phyloP scores from a whole-genome alignment of 1,140 invertebrate species.

The Trypoxylus dichotomus region DNA sequence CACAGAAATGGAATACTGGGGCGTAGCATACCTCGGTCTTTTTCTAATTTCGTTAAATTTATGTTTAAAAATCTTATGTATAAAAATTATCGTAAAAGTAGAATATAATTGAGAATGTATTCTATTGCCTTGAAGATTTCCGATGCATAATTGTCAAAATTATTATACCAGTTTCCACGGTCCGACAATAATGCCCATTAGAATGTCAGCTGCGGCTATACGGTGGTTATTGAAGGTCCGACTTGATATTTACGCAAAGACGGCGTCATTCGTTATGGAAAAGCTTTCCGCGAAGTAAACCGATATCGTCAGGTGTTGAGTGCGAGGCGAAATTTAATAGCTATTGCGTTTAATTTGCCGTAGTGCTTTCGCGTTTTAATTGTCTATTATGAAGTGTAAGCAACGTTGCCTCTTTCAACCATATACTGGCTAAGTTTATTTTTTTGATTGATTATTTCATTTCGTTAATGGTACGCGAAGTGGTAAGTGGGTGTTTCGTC shows the following conservation, averaged over 20 bases:
- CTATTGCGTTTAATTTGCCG: constrained; percentile 1
- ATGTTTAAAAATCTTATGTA: too few species aligned
- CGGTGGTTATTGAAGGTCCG: neutral
- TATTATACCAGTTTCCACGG: too few species aligned
- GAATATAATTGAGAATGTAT: too few species aligned
- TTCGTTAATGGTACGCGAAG: neutral
- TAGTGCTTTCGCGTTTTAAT: constrained; percentile 20
- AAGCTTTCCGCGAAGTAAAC: neutral
- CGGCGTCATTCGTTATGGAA: neutral
- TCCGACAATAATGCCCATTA: neutral
- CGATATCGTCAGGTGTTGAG: constrained; percentile 4
- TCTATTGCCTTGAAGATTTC: too few species aligned
- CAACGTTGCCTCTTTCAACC: neutral
- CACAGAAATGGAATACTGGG: too few species aligned
- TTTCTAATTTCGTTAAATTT: too few species aligned
- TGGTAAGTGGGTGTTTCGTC: neutral
- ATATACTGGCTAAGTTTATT: neutral
- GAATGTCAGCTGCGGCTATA: neutral
- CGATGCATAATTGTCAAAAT: too few species aligned
- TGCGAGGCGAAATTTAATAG: constrained; percentile 8
- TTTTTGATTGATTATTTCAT: constrained; percentile 21
- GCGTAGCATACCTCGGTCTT: too few species aligned
- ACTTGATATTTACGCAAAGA: neutral
- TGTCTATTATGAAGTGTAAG: constrained; percentile 23
- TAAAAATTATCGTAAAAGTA: too few species aligned